Conservation (phyloP, 2,797 vertebrate genomes). For the Paguma larvata region DNA sequence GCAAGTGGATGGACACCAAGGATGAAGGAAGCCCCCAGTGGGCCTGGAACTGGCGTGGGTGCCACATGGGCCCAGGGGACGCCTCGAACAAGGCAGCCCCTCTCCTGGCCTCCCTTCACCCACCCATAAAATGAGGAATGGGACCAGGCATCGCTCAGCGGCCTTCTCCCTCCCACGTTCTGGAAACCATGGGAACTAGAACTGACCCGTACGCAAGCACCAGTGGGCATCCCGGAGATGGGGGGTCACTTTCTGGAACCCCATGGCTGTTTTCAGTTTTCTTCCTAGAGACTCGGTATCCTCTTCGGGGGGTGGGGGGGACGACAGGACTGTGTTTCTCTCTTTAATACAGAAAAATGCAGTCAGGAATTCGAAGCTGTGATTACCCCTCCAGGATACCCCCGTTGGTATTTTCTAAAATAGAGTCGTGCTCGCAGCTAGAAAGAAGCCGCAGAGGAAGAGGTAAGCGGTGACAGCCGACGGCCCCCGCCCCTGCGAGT, state of each 20-base stretch:
- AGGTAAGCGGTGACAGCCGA: rapidly evolving
- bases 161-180: neutral
- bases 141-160: rapidly evolving
- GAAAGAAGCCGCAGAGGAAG: neutral
- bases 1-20: too few species aligned
- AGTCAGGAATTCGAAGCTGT: neutral
- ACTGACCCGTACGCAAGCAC: rapidly evolving
- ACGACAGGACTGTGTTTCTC: neutral
- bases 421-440: rapidly evolving
- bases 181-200: rapidly evolving
- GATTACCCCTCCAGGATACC: neutral
- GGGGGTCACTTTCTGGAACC: neutral
- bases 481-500: neutral
- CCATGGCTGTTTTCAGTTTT: neutral
- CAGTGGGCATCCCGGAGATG: rapidly evolving
- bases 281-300: neutral
- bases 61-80: neutral
- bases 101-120: neutral
- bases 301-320: neutral
- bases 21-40: neutral
- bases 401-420: neutral
- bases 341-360: neutral
- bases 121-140: neutral
- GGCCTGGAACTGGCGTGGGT: rapidly evolving
- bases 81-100: neutral